These are phyloP conservation scores for Dinocampus coccinellae DNA, from an alignment of 2,888 invertebrate genomes.

Conservation along the genomic window DNA sequence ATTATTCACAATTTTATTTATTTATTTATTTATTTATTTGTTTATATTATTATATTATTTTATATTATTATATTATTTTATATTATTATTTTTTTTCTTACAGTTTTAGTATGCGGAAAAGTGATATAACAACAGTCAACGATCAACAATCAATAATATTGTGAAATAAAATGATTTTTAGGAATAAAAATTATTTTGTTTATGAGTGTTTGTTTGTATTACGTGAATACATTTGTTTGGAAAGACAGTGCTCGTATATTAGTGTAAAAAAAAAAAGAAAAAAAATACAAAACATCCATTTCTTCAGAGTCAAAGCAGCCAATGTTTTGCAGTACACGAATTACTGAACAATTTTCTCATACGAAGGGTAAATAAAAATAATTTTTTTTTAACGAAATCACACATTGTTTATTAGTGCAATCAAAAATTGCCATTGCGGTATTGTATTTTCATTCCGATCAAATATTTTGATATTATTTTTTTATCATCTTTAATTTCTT, in stretches of 20 bases:
- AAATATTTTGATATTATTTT: slow-evolving; percentile 9
- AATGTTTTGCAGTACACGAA: background rate
- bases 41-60: slow-evolving; percentile 17
- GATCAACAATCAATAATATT: background rate
- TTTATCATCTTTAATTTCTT: background rate
- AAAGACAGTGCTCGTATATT: background rate
- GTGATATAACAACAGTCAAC: background rate
- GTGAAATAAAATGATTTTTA: background rate
- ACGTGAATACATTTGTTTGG: background rate
- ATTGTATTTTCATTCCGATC: slow-evolving; percentile 26
- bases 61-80: slow-evolving; percentile 22
- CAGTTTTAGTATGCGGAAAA: slow-evolving; percentile 50
- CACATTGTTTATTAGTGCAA: slow-evolving; percentile 14
- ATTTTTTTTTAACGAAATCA: background rate
- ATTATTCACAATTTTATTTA: background rate
- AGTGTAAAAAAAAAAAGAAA: background rate
- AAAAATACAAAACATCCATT: background rate
- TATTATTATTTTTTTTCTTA: no score
- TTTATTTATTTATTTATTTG: background rate
- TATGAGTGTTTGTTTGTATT: background rate
- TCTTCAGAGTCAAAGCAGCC: background rate
- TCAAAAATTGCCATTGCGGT: slow-evolving; percentile 12
- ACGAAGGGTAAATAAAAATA: background rate
- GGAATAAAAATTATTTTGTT: background rate
- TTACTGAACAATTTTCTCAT: background rate